Evolutionary conservation across 2,113 vertebrate genomes (phyloP).

Genomic region (Synodontis membranacea): DNA sequence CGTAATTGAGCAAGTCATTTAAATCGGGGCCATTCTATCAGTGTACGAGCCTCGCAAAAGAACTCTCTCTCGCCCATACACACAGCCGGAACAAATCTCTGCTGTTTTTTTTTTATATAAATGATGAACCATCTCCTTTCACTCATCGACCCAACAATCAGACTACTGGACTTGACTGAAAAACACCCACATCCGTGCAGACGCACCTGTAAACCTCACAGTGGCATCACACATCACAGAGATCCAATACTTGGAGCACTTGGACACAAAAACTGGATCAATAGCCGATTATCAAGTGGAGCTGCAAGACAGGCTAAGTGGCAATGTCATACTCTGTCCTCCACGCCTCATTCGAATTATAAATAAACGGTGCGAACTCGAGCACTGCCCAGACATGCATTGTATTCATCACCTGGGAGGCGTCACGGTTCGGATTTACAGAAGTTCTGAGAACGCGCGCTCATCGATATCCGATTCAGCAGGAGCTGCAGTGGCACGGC

Average conservation of each 20-base stretch:
- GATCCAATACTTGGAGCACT: constrained; percentile 37
- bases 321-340: constrained; percentile 10
- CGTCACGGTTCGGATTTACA: background rate
- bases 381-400: background rate
- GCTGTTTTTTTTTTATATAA: constrained; percentile 39
- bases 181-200: background rate
- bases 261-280: constrained; percentile 44
- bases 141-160: constrained; percentile 35
- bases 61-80: constrained; percentile 10
- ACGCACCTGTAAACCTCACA: constrained; percentile 11
- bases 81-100: constrained; percentile 29
- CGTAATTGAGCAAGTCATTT: constrained; percentile 41
- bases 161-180: constrained; percentile 9
- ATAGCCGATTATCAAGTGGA: constrained; percentile 51
- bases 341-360: constrained; percentile 8
- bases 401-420: constrained; percentile 56
- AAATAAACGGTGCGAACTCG: background rate
- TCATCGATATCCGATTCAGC: constrained; percentile 44
- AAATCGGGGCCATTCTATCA: constrained; percentile 40
- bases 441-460: background rate
- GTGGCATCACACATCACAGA: constrained; percentile 24
- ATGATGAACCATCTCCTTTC: constrained; percentile 36
- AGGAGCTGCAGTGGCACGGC: constrained; percentile 24
- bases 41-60: constrained; percentile 20
- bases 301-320: constrained; percentile 26